These are phyloP conservation scores for Salvelinus fontinalis DNA, from an alignment of 2,113 vertebrate species.

Conservation along the genomic window DNA sequence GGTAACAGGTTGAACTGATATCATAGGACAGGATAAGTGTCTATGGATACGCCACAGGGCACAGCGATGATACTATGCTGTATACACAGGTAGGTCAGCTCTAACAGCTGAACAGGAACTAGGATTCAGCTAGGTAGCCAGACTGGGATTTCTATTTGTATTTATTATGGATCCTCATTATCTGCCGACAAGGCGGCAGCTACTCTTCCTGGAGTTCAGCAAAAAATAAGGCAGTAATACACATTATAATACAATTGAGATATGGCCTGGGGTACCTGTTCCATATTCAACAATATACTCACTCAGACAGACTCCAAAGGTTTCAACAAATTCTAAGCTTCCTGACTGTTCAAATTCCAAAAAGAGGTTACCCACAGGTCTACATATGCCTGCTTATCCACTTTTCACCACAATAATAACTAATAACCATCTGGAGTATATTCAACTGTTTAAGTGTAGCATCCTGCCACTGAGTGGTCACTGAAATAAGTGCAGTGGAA, in stretches of 20 bases:
- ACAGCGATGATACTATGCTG: not conserved
- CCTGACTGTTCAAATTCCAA: no score
- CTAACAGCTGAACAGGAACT: not conserved
- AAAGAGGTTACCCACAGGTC: not conserved
- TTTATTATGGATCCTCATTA: no score
- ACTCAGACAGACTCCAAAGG: no score
- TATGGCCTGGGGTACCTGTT: not conserved
- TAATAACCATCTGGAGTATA: not conserved
- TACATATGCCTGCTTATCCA: not conserved
- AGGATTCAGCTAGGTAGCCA: no score
- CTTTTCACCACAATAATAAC: not conserved
- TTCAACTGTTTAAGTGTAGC: conserved; percentile 48
- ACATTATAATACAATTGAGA: no score
- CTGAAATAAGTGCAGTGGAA: conserved; percentile 46
- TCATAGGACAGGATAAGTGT: conserved; percentile 3
- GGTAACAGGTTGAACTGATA: conserved; percentile 56
- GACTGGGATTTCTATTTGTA: no score
- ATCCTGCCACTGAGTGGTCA: conserved; percentile 74
- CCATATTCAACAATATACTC: no score
- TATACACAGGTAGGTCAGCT: conserved; percentile 29
- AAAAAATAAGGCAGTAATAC: no score
- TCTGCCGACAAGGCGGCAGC: no score
- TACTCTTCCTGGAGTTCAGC: no score
- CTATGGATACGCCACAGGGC: not conserved
- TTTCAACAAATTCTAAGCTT: no score